A percentile compares a stretch with the other conserved stretches of the same genome.
Conservation (phyloP, 35 echinoderm and acorn worm genomes). For the Ophiothrix spiculata region DNA sequence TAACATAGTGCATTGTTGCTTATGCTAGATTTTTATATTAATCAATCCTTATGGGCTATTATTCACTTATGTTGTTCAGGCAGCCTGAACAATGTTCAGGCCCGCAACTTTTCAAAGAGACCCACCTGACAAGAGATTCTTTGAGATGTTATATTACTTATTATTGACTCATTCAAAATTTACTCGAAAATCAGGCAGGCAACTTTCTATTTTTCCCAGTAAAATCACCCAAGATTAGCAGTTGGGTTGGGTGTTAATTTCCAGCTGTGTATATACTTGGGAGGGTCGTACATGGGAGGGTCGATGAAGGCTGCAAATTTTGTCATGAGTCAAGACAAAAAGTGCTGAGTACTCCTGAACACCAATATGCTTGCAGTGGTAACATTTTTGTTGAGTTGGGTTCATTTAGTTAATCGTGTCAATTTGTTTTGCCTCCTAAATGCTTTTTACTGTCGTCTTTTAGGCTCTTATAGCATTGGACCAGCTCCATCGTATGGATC, state of each 20-base stretch:
- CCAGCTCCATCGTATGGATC: slow-evolving; percentile 71
- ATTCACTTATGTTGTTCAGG: too few species aligned
- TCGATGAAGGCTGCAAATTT: not conserved
- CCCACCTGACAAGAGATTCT: too few species aligned
- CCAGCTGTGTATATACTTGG: not conserved
- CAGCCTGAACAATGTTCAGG: too few species aligned
- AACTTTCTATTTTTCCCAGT: not conserved
- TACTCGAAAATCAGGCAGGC: not conserved
- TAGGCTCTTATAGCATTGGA: slow-evolving; percentile 78
- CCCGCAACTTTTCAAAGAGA: too few species aligned
- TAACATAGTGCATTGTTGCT: too few species aligned
- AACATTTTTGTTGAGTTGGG: not conserved
- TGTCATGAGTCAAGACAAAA: not conserved
- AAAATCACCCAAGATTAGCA: not conserved
- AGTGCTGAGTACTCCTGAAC: not conserved
- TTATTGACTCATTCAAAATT: too few species aligned
- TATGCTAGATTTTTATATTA: too few species aligned
- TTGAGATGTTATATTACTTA: too few species aligned
- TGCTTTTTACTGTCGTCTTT: not conserved
- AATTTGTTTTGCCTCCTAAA: not conserved
- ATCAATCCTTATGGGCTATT: too few species aligned
- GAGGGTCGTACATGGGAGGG: not conserved
- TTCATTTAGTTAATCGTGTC: not conserved
- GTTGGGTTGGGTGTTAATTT: too few species aligned
- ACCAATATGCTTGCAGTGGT: not conserved